Conservation (phyloP, 1,140 invertebrate genomes). For the Helicoverpa armigera region DNA sequence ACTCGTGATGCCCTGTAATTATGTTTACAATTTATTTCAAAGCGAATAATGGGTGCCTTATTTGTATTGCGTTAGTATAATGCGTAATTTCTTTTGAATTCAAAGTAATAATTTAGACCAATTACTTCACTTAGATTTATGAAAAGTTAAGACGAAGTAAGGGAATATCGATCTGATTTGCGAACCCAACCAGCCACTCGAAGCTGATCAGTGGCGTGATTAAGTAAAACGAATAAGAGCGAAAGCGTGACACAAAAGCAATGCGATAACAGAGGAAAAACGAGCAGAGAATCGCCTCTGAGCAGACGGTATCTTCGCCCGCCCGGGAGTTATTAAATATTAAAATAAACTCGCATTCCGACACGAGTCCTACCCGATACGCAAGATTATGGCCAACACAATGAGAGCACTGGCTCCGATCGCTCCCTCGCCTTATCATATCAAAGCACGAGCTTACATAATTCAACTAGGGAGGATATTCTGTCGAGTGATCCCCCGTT, state of each 20-base stretch:
- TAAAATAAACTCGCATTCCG: conserved; percentile 85
- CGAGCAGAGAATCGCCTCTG: conserved; percentile 74
- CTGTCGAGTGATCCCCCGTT: conserved; percentile 59
- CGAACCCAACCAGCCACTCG: conserved; percentile 62
- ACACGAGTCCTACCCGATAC: conserved; percentile 81
- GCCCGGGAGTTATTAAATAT: conserved; percentile 85
- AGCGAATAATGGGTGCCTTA: conserved; percentile 35
- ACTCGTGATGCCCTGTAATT: conserved; percentile 68
- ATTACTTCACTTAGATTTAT: conserved; percentile 23
- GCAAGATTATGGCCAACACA: conserved; percentile 81
- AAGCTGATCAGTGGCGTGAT: conserved; percentile 71
- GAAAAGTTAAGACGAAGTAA: conserved; percentile 36
- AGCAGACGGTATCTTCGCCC: conserved; percentile 79
- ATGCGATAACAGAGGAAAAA: conserved; percentile 79
- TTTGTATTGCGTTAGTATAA: conserved; percentile 39
- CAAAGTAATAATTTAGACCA: not conserved
- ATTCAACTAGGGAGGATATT: conserved; percentile 71
- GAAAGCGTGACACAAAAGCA: conserved; percentile 82
- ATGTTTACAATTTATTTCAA: conserved; percentile 64
- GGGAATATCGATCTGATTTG: conserved; percentile 59
- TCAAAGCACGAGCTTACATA: conserved; percentile 75
- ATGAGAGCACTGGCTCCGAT: conserved; percentile 75
- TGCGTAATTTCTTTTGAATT: not conserved
- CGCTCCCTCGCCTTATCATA: conserved; percentile 76
- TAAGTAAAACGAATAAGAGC: conserved; percentile 75